phyloP scores from a whole-genome alignment of 2,797 vertebrate species.

The Helarctos malayanus region DNA sequence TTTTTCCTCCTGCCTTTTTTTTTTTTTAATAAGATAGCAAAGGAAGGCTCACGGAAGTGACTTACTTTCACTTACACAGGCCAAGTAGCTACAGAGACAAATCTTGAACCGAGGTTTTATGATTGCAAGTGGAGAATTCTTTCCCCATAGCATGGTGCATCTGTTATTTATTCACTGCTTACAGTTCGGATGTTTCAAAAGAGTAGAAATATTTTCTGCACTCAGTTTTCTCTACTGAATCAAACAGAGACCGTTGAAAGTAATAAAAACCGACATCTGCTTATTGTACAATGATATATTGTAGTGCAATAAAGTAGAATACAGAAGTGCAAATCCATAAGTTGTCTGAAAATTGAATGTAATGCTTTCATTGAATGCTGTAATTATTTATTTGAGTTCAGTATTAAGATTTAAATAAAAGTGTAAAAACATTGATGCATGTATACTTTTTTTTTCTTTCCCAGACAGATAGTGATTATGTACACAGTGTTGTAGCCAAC shows the following conservation, averaged over 20 bases:
- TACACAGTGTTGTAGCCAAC: constrained; percentile 94
- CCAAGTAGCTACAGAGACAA: neutral
- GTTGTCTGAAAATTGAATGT: constrained; percentile 20
- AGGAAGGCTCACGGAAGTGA: neutral
- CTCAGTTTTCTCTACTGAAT: constrained; percentile 26
- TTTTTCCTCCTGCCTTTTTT: neutral
- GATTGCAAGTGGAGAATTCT: neutral
- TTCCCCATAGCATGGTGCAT: neutral
- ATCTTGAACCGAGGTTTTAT: neutral
- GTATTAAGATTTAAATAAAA: constrained; percentile 40
- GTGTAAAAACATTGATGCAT: constrained; percentile 36
- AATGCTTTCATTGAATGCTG: neutral
- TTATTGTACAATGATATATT: neutral
- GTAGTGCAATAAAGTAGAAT: neutral
- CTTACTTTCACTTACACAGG: neutral
- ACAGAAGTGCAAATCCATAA: neutral
- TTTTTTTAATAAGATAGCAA: neutral
- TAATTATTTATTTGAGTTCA: constrained; percentile 37
- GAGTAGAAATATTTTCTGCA: neutral
- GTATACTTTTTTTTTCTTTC: constrained; percentile 73
- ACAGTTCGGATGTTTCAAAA: neutral
- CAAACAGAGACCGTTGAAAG: neutral
- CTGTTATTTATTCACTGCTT: neutral
- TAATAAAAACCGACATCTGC: neutral
- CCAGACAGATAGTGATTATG: constrained; percentile 96